phyloP scores from a whole-genome alignment of 2,888 invertebrate species.

The Rhopalosiphum nymphaeae region DNA sequence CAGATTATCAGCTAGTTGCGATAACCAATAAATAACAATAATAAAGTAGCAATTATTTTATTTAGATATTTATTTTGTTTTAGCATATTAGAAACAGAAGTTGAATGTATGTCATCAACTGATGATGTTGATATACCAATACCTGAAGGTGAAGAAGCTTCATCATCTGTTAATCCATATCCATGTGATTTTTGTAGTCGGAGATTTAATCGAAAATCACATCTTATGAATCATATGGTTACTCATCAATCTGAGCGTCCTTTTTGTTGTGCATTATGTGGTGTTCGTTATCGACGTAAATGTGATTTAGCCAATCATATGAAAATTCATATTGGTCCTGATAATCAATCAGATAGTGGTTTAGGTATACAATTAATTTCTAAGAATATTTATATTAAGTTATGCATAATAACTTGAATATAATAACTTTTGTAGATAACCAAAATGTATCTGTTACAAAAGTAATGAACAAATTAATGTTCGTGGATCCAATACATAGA shows the following conservation, averaged over 20 bases:
- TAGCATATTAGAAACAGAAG: conserved; percentile 73
- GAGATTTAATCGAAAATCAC: conserved; percentile 85
- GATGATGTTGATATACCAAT: conserved; percentile 80
- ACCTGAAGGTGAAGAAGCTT: conserved; percentile 79
- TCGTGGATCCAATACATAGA: conserved; percentile 35
- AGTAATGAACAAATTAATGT: conserved; percentile 63
- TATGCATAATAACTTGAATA: background rate
- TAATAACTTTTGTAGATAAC: conserved; percentile 48
- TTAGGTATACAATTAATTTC: background rate
- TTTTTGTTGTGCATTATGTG: conserved; percentile 83
- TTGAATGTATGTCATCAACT: conserved; percentile 74
- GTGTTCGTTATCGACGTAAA: conserved; percentile 83
- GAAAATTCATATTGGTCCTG: conserved; percentile 72
- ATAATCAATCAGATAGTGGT: conserved; percentile 26
- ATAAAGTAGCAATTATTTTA: conserved; percentile 1
- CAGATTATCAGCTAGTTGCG: background rate
- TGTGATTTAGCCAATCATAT: conserved; percentile 86
- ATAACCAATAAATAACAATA: background rate
- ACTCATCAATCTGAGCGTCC: conserved; percentile 88
- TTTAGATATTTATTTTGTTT: conserved; percentile 66
- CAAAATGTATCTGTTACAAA: conserved; percentile 59
- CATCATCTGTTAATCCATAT: conserved; percentile 74
- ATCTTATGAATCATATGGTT: conserved; percentile 88
- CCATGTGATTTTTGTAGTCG: conserved; percentile 90
- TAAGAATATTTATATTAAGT: conserved; percentile 6